A percentile compares a stretch with the other conserved stretches of the same genome.
Conservation (phyloP, 2,888 invertebrate species). For the Eueremaeus valkanovi region DNA sequence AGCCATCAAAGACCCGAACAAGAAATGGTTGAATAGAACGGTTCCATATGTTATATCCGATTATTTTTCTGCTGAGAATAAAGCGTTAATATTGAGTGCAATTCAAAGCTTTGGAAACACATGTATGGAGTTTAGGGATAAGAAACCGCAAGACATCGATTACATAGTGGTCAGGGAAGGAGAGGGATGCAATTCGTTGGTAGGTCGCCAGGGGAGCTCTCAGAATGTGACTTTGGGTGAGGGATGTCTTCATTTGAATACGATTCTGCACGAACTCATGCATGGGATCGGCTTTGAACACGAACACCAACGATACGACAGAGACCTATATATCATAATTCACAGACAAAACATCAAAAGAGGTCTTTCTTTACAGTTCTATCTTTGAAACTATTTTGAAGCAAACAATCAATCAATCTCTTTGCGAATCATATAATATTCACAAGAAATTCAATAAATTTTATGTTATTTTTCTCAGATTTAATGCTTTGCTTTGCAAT, state of each 20-base stretch:
- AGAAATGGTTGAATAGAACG: slow-evolving; percentile 21
- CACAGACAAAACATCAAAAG: slow-evolving; percentile 28
- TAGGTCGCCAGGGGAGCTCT: not conserved
- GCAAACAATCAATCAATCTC: no score
- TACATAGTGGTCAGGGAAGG: slow-evolving; percentile 14
- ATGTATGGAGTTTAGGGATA: slow-evolving; percentile 26
- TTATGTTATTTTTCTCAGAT: no score
- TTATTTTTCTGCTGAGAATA: slow-evolving; percentile 19
- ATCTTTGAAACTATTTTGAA: no score
- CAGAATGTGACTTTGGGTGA: slow-evolving; percentile 11
- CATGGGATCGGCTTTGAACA: slow-evolving; percentile 41
- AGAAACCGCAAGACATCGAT: slow-evolving; percentile 17
- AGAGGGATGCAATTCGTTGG: not conserved
- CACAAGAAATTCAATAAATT: no score
- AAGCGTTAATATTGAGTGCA: slow-evolving; percentile 22
- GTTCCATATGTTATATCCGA: slow-evolving; percentile 32
- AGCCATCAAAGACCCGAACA: not conserved
- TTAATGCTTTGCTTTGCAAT: no score
- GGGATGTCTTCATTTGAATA: slow-evolving; percentile 30
- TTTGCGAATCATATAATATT: no score
- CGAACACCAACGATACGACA: slow-evolving; percentile 39
- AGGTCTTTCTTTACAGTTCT: no score
- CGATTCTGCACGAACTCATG: slow-evolving; percentile 38
- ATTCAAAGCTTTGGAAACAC: slow-evolving; percentile 30
- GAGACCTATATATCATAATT: slow-evolving; percentile 41